These are phyloP conservation scores for Psammodynastes pulverulentus DNA, from an alignment of 2,113 vertebrate genomes.

Conservation along the genomic window DNA sequence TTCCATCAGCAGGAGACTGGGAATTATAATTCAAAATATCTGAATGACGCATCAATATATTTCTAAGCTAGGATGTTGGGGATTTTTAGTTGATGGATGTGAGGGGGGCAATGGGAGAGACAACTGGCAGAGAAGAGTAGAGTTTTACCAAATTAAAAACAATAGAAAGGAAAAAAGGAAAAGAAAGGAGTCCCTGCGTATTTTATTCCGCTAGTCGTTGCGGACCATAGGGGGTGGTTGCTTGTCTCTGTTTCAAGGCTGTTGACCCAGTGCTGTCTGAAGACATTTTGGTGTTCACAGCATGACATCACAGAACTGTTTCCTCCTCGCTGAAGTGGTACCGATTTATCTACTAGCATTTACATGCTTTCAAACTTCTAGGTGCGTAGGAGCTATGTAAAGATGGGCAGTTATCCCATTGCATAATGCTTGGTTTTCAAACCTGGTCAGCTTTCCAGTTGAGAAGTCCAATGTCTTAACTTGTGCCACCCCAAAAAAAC, in stretches of 20 bases:
- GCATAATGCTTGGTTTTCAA: background rate
- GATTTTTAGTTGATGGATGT: background rate
- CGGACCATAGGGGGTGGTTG: background rate
- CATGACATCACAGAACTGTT: background rate
- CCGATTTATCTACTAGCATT: background rate
- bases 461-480: background rate
- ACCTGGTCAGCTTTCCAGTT: background rate
- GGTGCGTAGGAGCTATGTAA: background rate
- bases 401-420: too few relatives aligned
- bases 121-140: background rate
- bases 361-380: background rate
- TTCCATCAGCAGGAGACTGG: background rate
- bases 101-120: background rate
- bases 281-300: background rate
- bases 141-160: background rate
- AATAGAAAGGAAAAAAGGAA: background rate
- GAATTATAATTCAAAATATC: background rate
- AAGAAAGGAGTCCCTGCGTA: too few relatives aligned
- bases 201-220: background rate
- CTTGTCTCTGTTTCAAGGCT: background rate
- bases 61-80: background rate
- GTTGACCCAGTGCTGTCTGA: background rate
- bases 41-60: background rate
- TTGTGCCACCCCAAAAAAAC: background rate
- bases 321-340: background rate